Conservation (phyloP, 2,797 vertebrate genomes). For the Clarias pachynema region DNA sequence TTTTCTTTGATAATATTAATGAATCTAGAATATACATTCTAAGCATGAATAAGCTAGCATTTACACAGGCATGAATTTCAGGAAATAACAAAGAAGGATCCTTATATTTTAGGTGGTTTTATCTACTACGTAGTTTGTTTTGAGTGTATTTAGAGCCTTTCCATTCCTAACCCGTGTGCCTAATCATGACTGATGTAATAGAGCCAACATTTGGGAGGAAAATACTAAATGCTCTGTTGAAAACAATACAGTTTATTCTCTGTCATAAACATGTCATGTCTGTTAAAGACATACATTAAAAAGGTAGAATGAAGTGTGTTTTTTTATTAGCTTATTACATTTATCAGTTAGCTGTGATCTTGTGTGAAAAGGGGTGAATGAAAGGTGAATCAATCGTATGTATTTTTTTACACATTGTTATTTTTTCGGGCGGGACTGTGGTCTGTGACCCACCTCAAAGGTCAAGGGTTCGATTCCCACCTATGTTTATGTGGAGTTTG, state of each 20-base stretch:
- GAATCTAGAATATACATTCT: neutral
- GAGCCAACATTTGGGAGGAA: neutral
- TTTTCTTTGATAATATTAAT: neutral
- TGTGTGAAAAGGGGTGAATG: constrained; percentile 44
- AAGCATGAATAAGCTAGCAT: neutral
- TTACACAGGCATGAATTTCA: neutral
- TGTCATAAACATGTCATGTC: neutral
- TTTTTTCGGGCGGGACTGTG: too few species aligned
- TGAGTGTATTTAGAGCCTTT: neutral
- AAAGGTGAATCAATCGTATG: neutral
- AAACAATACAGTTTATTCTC: neutral
- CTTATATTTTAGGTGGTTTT: neutral
- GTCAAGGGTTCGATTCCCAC: too few species aligned
- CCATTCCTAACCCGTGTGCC: neutral
- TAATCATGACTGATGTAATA: neutral
- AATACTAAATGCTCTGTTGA: neutral
- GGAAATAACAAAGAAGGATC: neutral
- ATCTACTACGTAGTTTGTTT: neutral
- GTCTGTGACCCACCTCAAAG: too few species aligned
- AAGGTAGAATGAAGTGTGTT: neutral
- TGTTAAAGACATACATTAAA: neutral
- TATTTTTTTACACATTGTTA: neutral
- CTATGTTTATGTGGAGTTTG: too few species aligned
- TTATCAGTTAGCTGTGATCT: neutral
- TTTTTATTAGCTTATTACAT: neutral